phyloP scores from a whole-genome alignment of 2,797 vertebrate genomes.

The Euthynnus affinis region DNA sequence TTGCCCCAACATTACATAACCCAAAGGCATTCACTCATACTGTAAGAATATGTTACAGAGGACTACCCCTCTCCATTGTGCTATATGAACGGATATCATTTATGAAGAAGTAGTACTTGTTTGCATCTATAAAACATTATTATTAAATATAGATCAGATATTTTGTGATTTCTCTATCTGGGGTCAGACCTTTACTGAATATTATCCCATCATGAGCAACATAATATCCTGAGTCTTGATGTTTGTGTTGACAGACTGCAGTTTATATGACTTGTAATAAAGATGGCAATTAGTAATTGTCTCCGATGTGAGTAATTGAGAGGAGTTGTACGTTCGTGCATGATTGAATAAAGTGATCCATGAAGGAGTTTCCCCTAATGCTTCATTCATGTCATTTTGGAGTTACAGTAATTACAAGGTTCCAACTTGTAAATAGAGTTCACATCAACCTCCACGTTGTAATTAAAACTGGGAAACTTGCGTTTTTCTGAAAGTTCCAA shows the following conservation, averaged over 20 bases:
- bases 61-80: constrained; percentile 32
- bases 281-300: not conserved
- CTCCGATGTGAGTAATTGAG: not conserved
- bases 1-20: constrained; percentile 70
- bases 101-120: not conserved
- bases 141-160: not conserved
- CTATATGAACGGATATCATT: constrained; percentile 17
- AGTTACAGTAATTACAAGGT: no score
- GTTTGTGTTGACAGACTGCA: not conserved
- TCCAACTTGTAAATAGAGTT: no score
- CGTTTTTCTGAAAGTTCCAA: no score
- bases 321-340: not conserved
- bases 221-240: not conserved
- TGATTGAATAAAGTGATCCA: not conserved
- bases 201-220: not conserved
- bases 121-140: not conserved
- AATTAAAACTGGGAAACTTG: no score
- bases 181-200: not conserved
- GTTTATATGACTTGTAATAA: constrained; percentile 7
- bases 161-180: constrained; percentile 14
- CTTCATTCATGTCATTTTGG: no score
- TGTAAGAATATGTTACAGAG: constrained; percentile 21
- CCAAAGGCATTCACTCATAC: constrained; percentile 53
- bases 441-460: no score
- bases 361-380: not conserved